Base-by-base conservation (phyloP, 1,140 invertebrate genomes). In the Apocrypta bakeri region DNA sequence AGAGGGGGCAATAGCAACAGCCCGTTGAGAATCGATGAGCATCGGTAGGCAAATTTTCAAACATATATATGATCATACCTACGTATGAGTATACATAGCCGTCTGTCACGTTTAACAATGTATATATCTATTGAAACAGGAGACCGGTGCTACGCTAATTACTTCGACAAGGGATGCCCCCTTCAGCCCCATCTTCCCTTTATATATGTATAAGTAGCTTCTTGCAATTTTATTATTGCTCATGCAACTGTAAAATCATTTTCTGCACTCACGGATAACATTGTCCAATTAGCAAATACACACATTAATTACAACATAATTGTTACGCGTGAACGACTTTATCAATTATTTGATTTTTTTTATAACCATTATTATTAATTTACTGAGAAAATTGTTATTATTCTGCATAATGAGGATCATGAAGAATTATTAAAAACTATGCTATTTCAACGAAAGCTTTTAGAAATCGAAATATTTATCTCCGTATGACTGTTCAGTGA, bases 31-130 rank as follows among this genome's bases (percentile, higher is more conserved):
- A 66, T 77, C 56, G 61, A 77, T 64, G 56, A 29, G 14, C 31
- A 72, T 66, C 48, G 48, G 31, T 17, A 21, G 68, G 68, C 31
- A 31, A 71, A 71, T 33, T 71, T 71, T 33, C 27, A 37, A 71
- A 33, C 63, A 21, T 21, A 7, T 17, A 56, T 21, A 21, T 4
- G 12, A 9, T 42, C 40, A 14, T 8, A 2, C 9, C 2, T 48
- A 48, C 12, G 40, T 42, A 48, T 4, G 12, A 3, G 14, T 48
- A 48, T 17, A 42, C 12, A 42, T n/a, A 56, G 48, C 48, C 48
- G 48, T 56, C 48, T 56, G 48, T 56, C 48, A 21, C 48, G 48
- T 56, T 17, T 2, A 37, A 9, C 9, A 37, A 2, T 37, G 14
- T 56, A 17, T 21, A 42, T 12, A 0, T 6, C 17, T 56, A n/a